Base-by-base conservation (phyloP, 2,113 vertebrate genomes). In the Gadus macrocephalus region DNA sequence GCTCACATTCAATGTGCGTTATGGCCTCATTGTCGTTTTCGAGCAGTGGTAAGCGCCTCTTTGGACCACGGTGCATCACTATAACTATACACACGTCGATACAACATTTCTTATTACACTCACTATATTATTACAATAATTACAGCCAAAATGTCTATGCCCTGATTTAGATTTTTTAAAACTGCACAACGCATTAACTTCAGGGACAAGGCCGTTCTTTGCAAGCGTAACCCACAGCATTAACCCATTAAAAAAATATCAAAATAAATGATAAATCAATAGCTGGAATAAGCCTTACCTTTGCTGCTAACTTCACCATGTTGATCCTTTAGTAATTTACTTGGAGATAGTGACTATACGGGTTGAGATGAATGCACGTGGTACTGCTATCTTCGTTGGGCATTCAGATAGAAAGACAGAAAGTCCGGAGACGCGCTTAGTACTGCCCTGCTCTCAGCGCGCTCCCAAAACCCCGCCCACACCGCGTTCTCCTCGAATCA, bases 281-380 rank as follows among this genome's bases (percentile, higher is more conserved):
- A 7, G 0, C 20, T 0, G 2, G 1, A 0, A 5, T 1, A 5
- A 1, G 0, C 25, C 89, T 91, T 89, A 93, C 92, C 92, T 92
- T 93, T 3, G 90, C 90, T 3, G 89, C 90, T 75, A 93, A 70
- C 70, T 93, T 93, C 70, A 93, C 92, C 92, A 93, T 93, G 78
- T 49, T 86, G 83, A 5, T 64, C 74, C 15, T 53, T 75, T 78
- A 1, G n/a, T 1, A 64, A 28, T 71, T 67, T 66, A 82, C 69
- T 67, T 74, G 49, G 68, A 53, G 7, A 74, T 64, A 66, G 35
- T 49, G 68, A 15, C 65, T 55, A 62, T 35, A 38, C 71, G 69
- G 67, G 3, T 5, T 55, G 75, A 73, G 68, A 7, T 28, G 19
- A 68, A 76, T 73, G 81, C 91, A 92, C 91, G 91, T 92, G 89